These are phyloP conservation scores for Isotomurus palustris DNA, from an alignment of 2,888 invertebrate genomes.

Conservation along the genomic window DNA sequence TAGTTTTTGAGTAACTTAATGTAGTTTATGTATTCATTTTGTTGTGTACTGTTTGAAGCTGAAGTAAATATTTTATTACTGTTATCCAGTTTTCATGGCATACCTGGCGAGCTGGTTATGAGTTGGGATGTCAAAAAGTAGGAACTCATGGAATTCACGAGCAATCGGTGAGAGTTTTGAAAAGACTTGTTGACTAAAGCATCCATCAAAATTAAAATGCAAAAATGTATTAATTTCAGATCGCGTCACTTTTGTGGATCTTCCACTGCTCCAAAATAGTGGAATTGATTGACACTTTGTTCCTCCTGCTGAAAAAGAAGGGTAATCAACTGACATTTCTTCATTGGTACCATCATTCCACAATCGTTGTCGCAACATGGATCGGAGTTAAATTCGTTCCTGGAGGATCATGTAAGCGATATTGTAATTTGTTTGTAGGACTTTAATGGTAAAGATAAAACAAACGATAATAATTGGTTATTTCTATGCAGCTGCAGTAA, in stretches of 20 bases:
- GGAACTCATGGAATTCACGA: slow-evolving; percentile 22
- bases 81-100: slow-evolving; percentile 37
- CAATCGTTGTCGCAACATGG: slow-evolving; percentile 44
- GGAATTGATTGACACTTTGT: slow-evolving; percentile 42
- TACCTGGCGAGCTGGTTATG: slow-evolving; percentile 33
- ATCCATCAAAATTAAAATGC: not conserved
- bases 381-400: slow-evolving; percentile 45
- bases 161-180: slow-evolving; percentile 21
- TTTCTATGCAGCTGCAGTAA: slow-evolving; percentile 39
- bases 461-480: too few relatives aligned
- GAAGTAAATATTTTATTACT: slow-evolving; percentile 5
- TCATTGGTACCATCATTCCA: slow-evolving; percentile 45
- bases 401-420: slow-evolving; percentile 41
- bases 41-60: not conserved
- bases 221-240: slow-evolving; percentile 13
- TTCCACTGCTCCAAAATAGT: slow-evolving; percentile 44
- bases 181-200: not conserved
- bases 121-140: slow-evolving; percentile 37
- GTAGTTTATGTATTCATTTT: not conserved
- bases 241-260: slow-evolving; percentile 40
- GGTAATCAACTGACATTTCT: slow-evolving; percentile 42
- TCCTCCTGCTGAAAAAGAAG: slow-evolving; percentile 43
- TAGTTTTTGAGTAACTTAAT: not conserved
- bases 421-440: not conserved
- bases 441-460: not conserved